Evolutionary conservation across 2,888 invertebrate species (phyloP), one percentile per base, ranked within the genome.

Genomic region (Lycaena phlaeas): DNA sequence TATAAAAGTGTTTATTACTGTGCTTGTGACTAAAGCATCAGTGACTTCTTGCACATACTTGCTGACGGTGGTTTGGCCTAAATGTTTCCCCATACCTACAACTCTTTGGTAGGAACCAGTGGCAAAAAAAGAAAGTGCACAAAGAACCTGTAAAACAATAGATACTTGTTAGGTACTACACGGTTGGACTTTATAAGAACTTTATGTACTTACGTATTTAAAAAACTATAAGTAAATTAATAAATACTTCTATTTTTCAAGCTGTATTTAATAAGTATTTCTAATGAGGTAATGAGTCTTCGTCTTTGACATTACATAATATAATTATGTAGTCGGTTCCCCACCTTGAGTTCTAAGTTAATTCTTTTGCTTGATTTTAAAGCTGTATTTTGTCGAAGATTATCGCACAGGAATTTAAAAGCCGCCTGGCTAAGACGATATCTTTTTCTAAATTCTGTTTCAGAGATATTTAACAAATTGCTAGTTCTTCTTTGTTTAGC

Each of bases 61-160:
- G 14, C 43, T 46, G 6, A 43, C 43, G 9, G 43, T 46, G n/a
- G 43, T 46, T 43, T 46, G 46, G 11, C 46, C 46, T 28, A 46
- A 43, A 28, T 46, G 25, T 15, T 42, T 46, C 14, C 15, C 37
- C 43, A 41, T 41, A 9, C 45, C 45, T 10, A 42, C 29, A 11
- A 42, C 14, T n/a, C 34, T 18, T 27, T 45, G 45, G 15, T 46
- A 43, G n/a, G 43, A 46, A 12, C 46, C 43, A 18, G 46, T 43
- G 9, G 43, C 41, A 29, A 40, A 46, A 39, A 43, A 46, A 22
- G 38, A 3, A 27, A 27, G 27, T 4, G 27, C 27, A 27, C 27
- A 27, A 27, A 27, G 27, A 27, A 27, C 27, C 27, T 27, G 27
- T 27, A 27, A 27, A 27, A 27, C 27, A 27, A 27, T n/a, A n/a